Evolutionary conservation across 2,888 invertebrate species (phyloP), one percentile per base, ranked within the genome.

Genomic region (Eudasyphora cyanicolor): DNA sequence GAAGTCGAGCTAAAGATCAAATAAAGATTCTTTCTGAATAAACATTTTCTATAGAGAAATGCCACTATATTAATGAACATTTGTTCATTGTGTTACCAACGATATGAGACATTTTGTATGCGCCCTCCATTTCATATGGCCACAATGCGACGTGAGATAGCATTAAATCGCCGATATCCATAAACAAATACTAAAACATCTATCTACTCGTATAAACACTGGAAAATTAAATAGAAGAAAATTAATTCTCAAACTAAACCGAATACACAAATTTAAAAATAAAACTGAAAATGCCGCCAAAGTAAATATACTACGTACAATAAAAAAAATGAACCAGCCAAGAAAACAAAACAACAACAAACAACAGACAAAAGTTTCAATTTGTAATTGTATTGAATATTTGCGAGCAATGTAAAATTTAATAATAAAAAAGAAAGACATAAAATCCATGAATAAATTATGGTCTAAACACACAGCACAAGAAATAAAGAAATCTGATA

Each of bases 361-460:
- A 38, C 38, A 38, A 38, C 32, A 32, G 38, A 4, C 12, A 38
- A 38, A 38, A 38, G 10, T 4, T 14, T 38, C n/a, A 38, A 38
- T 38, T 5, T 38, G 38, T 38, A 38, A 5, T 38, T 32, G 32
- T 32, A 32, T n/a, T n/a, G n/a, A n/a, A n/a, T n/a, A n/a, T 32
- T 6, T 32, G 8, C 32, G 32, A 32, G 32, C 8, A 32, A 1
- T 54, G 21, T 21, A 54, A 54, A 21, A n/a, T 24, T 54, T 54
- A 54, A 54, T 24, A 54, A 24, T 54, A 54, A 54, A 54, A 54
- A 2, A 6, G 49, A 49, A 70, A 51, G 0, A 27, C 7, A 17
- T 8, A 7, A 27, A 70, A 49, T 29, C 32, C 49, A 54, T 70
- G 19, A 67, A 42, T 35, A 54, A 38, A 60, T 70, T 77, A 67